Conservation (phyloP, 1,140 invertebrate species). For the Lordiphosa collinella region DNA sequence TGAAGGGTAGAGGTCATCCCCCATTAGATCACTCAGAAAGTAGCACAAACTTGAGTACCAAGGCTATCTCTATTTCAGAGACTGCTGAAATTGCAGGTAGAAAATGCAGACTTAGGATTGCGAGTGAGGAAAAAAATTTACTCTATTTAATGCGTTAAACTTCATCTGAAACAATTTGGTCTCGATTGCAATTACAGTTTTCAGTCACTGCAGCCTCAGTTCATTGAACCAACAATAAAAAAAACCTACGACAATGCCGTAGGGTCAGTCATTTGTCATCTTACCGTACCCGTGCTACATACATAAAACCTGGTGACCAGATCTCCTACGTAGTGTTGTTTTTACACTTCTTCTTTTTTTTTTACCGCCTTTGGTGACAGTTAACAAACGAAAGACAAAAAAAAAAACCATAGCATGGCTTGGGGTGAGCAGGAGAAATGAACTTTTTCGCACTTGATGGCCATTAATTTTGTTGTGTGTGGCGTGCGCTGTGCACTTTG, state of each 20-base stretch:
- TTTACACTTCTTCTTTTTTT: conserved; percentile 10
- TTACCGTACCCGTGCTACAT: conserved; percentile 25
- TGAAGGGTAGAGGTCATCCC: too few species aligned
- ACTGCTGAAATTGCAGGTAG: too few species aligned
- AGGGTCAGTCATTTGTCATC: conserved; percentile 41
- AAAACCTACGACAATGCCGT: not conserved
- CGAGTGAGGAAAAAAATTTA: too few species aligned
- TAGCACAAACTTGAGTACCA: too few species aligned
- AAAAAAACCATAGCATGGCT: not conserved
- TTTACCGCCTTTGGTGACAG: conserved; percentile 35
- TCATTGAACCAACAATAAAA: conserved; percentile 31
- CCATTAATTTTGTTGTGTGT: conserved; percentile 54
- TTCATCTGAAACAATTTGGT: too few species aligned
- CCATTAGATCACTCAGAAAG: too few species aligned
- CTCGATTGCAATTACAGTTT: not conserved
- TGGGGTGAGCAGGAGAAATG: conserved; percentile 27
- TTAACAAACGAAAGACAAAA: conserved; percentile 18
- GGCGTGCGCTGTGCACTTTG: conserved; percentile 49
- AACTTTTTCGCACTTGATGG: conserved; percentile 61
- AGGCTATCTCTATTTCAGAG: too few species aligned
- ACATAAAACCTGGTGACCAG: conserved; percentile 11
- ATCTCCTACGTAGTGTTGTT: conserved; percentile 1
- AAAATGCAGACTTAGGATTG: too few species aligned
- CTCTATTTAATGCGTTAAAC: too few species aligned
- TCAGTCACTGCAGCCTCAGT: not conserved